Conservation (phyloP, 2,888 invertebrate species). For the Cordilura impudica region DNA sequence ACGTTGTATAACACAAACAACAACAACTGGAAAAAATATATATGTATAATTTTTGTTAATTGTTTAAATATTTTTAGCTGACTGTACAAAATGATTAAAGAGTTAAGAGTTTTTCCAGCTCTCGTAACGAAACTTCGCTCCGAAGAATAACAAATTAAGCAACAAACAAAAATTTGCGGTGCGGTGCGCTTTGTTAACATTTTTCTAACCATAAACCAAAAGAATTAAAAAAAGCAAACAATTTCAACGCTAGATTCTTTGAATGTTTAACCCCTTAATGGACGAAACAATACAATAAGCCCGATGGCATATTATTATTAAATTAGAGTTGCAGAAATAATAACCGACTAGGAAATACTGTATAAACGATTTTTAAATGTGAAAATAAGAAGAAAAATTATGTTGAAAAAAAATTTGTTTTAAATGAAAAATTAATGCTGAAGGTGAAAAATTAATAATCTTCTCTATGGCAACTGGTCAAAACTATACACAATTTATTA, state of each 20-base stretch:
- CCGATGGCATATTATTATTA: too few relatives aligned
- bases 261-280: not conserved
- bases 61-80: slow-evolving; percentile 46
- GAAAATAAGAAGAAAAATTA: too few relatives aligned
- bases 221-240: not conserved
- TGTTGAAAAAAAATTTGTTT: too few relatives aligned
- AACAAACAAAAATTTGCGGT: not conserved
- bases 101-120: not conserved
- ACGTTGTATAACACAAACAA: not conserved
- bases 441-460: too few relatives aligned
- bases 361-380: too few relatives aligned
- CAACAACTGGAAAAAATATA: not conserved
- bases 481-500: too few relatives aligned
- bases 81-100: slow-evolving; percentile 31
- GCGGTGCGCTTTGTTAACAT: slow-evolving; percentile 30
- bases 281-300: too few relatives aligned
- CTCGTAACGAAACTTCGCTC: not conserved
- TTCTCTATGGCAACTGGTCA: too few relatives aligned
- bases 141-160: not conserved
- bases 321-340: too few relatives aligned
- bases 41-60: slow-evolving; percentile 18
- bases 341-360: too few relatives aligned
- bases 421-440: too few relatives aligned
- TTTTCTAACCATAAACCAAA: slow-evolving; percentile 6
- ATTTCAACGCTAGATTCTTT: not conserved